phyloP scores from a whole-genome alignment of 2,888 invertebrate species.

The Drosophila histrio region DNA sequence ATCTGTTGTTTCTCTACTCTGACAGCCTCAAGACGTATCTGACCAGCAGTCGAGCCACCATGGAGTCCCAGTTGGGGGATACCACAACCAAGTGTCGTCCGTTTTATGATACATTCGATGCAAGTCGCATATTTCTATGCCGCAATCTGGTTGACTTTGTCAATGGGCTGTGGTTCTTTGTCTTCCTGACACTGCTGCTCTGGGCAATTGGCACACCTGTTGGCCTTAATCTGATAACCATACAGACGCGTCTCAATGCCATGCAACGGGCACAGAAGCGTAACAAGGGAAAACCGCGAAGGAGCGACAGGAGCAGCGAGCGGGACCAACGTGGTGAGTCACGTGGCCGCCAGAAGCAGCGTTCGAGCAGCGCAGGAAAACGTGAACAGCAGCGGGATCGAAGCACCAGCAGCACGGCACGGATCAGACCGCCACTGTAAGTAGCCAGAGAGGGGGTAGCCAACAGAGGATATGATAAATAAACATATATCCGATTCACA shows the following conservation, averaged over 20 bases:
- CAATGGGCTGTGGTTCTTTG: constrained; percentile 90
- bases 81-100: constrained; percentile 90
- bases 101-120: constrained; percentile 89
- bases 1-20: not conserved
- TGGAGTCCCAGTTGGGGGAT: constrained; percentile 86
- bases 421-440: constrained; percentile 68
- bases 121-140: constrained; percentile 86
- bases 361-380: constrained; percentile 51
- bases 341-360: constrained; percentile 55
- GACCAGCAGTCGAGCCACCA: constrained; percentile 88
- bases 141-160: constrained; percentile 83
- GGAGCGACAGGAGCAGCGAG: constrained; percentile 47
- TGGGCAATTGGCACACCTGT: constrained; percentile 88
- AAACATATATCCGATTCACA: constrained; percentile 8
- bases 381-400: constrained; percentile 64
- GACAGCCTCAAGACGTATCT: constrained; percentile 87
- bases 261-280: constrained; percentile 63
- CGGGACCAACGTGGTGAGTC: constrained; percentile 33
- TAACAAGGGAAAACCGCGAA: constrained; percentile 54
- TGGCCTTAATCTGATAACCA: constrained; percentile 86
- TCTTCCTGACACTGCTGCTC: constrained; percentile 85
- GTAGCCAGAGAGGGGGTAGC: constrained; percentile 18
- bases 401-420: constrained; percentile 70
- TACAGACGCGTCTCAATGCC: constrained; percentile 79
- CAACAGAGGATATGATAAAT: not conserved